Evolutionary conservation across 1,140 invertebrate species (phyloP).

Genomic region (Manduca sexta): DNA sequence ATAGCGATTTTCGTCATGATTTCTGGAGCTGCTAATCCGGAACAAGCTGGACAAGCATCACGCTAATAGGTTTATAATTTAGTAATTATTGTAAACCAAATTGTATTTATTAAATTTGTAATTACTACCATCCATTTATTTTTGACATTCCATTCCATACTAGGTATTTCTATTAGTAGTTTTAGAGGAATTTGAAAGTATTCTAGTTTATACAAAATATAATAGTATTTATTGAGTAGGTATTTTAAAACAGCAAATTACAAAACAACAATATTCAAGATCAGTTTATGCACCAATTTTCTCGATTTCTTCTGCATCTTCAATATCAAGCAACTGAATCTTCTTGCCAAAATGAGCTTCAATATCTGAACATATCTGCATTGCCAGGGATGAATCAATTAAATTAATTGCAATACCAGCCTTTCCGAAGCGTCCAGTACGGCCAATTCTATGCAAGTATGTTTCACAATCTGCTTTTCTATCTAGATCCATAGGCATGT

Average conservation of each 20-base stretch:
- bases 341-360: slow-evolving; percentile 93
- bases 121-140: too few relatives aligned
- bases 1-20: slow-evolving; percentile 89
- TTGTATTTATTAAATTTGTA: too few relatives aligned
- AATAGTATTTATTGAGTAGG: too few relatives aligned
- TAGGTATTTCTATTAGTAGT: too few relatives aligned
- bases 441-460: slow-evolving; percentile 96
- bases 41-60: slow-evolving; percentile 73
- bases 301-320: slow-evolving; percentile 94
- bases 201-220: too few relatives aligned
- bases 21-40: slow-evolving; percentile 89
- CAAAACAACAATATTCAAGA: too few relatives aligned
- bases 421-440: slow-evolving; percentile 98
- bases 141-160: too few relatives aligned
- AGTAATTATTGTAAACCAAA: too few relatives aligned
- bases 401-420: slow-evolving; percentile 96
- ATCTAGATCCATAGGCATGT: slow-evolving; percentile 89
- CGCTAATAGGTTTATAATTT: slow-evolving; percentile 19
- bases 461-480: slow-evolving; percentile 95
- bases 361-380: slow-evolving; percentile 85
- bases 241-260: too few relatives aligned
- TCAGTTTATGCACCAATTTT: slow-evolving; percentile 82
- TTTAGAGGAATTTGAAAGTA: too few relatives aligned
- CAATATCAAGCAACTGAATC: slow-evolving; percentile 87
- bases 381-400: slow-evolving; percentile 82